Percentiles rank a stretch among this genome's conserved stretches.
Conservation (phyloP, 2,113 vertebrate genomes). For the Typhlomys cinereus region DNA sequence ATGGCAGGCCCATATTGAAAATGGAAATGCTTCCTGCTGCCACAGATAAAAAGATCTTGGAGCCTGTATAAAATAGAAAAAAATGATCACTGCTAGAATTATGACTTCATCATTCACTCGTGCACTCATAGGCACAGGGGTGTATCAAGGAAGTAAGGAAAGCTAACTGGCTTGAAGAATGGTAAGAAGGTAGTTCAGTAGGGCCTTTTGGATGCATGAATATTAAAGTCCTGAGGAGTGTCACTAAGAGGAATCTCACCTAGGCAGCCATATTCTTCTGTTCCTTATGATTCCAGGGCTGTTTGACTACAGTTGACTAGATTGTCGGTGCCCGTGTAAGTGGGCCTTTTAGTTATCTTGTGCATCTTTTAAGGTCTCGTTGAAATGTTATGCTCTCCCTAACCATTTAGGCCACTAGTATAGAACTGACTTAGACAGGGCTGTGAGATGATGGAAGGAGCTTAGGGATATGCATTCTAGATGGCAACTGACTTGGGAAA, state of each 20-base stretch:
- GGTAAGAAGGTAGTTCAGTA: not conserved
- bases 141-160: not conserved
- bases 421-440: not conserved
- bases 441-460: conserved; percentile 31
- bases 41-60: conserved; percentile 45
- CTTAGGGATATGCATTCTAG: not conserved
- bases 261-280: not conserved
- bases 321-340: not conserved
- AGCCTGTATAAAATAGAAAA: conserved; percentile 42
- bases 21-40: conserved; percentile 49
- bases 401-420: not conserved
- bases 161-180: not conserved
- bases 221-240: not conserved
- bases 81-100: conserved; percentile 29
- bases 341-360: not conserved
- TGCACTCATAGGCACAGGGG: not conserved
- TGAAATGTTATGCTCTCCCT: conserved; percentile 4
- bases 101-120: not conserved
- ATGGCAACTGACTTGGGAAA: not conserved
- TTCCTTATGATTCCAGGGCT: not conserved
- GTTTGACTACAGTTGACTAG: not conserved
- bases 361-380: conserved; percentile 18
- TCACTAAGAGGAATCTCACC: not conserved
- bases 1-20: conserved; percentile 61
- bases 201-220: not conserved